Evolutionary conservation across 2,888 invertebrate species (phyloP), one percentile per base, ranked within the genome.

Genomic region (Pocota personata): DNA sequence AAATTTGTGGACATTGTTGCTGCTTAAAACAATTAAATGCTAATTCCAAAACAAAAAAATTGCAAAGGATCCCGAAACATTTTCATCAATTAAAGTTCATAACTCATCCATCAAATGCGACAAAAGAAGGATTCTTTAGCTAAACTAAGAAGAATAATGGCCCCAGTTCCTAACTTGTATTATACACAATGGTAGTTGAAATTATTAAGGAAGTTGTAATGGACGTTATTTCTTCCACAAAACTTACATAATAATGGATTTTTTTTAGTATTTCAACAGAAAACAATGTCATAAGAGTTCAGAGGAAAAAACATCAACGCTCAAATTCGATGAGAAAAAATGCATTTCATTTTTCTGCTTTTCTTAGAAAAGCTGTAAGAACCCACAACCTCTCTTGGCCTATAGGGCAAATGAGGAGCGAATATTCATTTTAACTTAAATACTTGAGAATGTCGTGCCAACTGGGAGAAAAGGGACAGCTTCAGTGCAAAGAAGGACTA

Each of bases 401-500:
- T 67, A 37, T 10, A 35, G 66, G 50, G 66, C 50, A 67, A 67
- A 67, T 67, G 37, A 50, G 50, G 10, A 67, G 37, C 50, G 50
- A 67, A 67, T 67, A 67, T 67, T 67, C 37, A 67, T 67, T 50
- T 52, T 27, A 35, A n/a, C 37, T 67, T 52, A 52, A 37, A 37
- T 67, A 52, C 35, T 67, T 14, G 66, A 37, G 21, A 67, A 37
- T 67, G 50, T 67, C 37, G 10, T 67, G 50, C 37, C 50, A 67
- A 37, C 37, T 35, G 35, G 14, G 14, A 32, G 6, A 37, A 24
- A 37, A 64, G 14, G 7, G 30, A 52, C 19, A 19, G 19, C 19
- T 46, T 21, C 2, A 19, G 46, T 3, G 19, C 19, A 8, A 8
- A 19, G 19, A 46, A 46, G 46, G 19, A 46, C 46, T 19, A 10